Base-by-base conservation (phyloP, 2,113 vertebrate genomes). In the Daubentonia madagascariensis region DNA sequence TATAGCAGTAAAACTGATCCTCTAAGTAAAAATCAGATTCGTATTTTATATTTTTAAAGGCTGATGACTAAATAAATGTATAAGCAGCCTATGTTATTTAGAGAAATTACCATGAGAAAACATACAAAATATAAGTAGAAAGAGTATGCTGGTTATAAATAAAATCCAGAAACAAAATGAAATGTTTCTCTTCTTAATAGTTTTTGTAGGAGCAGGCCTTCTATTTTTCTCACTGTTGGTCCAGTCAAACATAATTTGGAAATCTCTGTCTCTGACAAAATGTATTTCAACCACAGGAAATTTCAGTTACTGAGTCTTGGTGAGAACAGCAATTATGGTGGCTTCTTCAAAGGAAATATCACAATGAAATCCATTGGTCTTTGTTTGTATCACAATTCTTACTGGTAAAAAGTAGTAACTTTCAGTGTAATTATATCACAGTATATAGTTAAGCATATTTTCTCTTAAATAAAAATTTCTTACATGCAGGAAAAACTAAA, bases 171-270 rank as follows among this genome's bases (percentile, higher is more conserved):
- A 86, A 63, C 8, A 73, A 95, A 95, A 50, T 61, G 50, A 80
- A 92, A 68, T 70, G 37, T 63, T 87, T 93, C n/a, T 80, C 25
- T 8, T 3, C 16, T 48, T 93, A 83, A 57, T 25, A 59, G 5
- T 91, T 84, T 91, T 28, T 73, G 72, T 79, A 40, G 37, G 63
- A 78, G 11, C 1, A 85, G 30, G 6, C 35, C 68, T n/a, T 88
- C 54, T 91, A 52, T 85, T 91, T 91, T 95, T 1, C 18, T 30
- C 45, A 76, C 0, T 72, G 61, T 57, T 88, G 10, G 22, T 84
- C 8, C 8, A 93, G 28, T 88, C 54, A 91, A 88, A 80, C 16
- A 73, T 23, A 96, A 88, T 95, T 83, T 83, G 43, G 22, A 93
- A 86, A 95, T 54, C 3, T 13, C 20, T 72, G 3, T 63, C 68